A percentile compares a stretch with the other conserved stretches of the same genome.
Evolutionary conservation across 1,140 invertebrate genomes (phyloP).

Genomic region (Vollenhovia emeryi): DNA sequence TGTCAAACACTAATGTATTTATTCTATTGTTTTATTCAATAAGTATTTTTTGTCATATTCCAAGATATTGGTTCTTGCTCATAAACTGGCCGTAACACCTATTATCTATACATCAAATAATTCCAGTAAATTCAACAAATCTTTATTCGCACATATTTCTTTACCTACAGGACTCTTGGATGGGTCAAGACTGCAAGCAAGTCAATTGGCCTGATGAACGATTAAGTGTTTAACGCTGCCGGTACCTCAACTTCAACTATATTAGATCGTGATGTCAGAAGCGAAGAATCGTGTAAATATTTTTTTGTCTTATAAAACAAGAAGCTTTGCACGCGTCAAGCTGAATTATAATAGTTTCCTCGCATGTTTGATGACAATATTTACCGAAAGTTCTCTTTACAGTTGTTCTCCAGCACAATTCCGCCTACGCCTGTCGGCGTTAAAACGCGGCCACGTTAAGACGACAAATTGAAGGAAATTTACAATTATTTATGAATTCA

Average conservation of each 20-base stretch:
- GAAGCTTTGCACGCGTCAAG: background rate
- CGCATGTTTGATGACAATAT: background rate
- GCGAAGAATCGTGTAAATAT: background rate
- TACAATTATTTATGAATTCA: background rate
- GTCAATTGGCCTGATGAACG: slow-evolving; percentile 12
- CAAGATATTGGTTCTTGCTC: no score
- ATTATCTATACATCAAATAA: no score
- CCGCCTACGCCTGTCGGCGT: no score
- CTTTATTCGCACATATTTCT: background rate
- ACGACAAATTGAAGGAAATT: background rate
- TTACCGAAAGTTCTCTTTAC: background rate
- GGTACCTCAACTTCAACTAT: background rate
- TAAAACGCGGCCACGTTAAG: background rate
- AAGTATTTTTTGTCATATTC: no score
- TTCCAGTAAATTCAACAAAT: background rate
- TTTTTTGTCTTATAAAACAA: background rate
- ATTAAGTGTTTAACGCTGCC: background rate
- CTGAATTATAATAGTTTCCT: background rate
- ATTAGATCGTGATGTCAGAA: background rate
- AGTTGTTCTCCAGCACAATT: background rate
- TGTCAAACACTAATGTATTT: no score
- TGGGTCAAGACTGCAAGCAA: background rate
- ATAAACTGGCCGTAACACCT: no score
- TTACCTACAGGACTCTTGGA: background rate
- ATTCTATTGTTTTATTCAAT: no score